These are phyloP conservation scores for Eupithecia dodoneata DNA, from an alignment of 2,888 invertebrate species.

Conservation along the genomic window DNA sequence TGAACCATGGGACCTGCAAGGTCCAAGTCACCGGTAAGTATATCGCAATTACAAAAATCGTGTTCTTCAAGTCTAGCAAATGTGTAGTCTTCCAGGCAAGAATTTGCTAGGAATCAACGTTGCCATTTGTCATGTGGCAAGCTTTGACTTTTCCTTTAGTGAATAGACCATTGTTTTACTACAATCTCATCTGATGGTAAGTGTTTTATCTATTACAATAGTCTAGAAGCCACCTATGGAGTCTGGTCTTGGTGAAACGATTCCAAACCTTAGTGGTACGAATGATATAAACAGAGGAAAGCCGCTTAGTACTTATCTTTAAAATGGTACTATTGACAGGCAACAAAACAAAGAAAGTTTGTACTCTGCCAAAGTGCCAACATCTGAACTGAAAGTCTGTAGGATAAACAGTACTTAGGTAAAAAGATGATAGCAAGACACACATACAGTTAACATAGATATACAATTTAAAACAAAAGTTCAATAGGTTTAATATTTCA, in stretches of 20 bases:
- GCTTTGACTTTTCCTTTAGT: no score
- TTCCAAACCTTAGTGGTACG: neutral
- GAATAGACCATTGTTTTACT: no score
- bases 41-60: no score
- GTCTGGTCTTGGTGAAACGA: neutral
- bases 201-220: neutral
- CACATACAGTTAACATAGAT: no score
- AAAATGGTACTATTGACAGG: neutral
- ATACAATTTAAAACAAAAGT: no score
- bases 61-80: no score
- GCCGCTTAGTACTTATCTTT: neutral
- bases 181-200: neutral
- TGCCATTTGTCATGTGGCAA: no score
- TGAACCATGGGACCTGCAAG: neutral
- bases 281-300: neutral
- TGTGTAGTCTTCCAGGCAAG: neutral
- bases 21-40: neutral
- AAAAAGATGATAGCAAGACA: neutral
- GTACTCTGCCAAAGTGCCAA: neutral
- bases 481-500: no score
- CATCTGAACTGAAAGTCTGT: neutral
- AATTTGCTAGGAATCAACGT: no score
- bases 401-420: neutral
- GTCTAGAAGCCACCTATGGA: neutral
- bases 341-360: neutral